These are phyloP conservation scores for Silurus lanzhouensis DNA, from an alignment of 2,797 vertebrate genomes.

Conservation along the genomic window DNA sequence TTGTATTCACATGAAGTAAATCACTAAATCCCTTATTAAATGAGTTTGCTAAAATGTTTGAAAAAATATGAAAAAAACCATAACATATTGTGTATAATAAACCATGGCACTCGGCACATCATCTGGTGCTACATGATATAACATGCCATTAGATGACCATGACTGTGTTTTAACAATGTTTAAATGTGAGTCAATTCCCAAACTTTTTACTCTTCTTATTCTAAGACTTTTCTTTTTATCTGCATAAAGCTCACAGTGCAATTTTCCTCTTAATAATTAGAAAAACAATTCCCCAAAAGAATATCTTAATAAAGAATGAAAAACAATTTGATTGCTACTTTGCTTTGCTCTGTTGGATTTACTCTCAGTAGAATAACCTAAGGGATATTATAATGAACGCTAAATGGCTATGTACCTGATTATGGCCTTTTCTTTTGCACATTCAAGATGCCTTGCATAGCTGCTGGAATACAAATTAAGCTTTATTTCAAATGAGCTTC, in stretches of 20 bases:
- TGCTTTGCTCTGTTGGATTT: conserved; percentile 15
- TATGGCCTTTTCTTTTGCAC: conserved; percentile 25
- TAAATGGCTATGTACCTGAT: conserved; percentile 50
- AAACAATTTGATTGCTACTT: conserved; percentile 18
- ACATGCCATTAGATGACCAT: neutral
- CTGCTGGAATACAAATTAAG: conserved; percentile 35
- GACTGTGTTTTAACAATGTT: neutral
- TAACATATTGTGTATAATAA: neutral
- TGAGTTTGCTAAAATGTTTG: neutral
- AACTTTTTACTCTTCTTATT: neutral
- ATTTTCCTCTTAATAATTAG: neutral
- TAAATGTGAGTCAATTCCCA: neutral
- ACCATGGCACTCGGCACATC: neutral
- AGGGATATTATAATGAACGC: conserved; percentile 38
- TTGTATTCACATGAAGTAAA: neutral
- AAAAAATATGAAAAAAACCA: neutral
- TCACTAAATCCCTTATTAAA: neutral
- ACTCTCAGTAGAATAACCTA: conserved; percentile 41
- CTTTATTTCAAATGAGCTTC: conserved; percentile 45
- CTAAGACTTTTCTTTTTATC: neutral
- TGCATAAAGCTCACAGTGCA: neutral
- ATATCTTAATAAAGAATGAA: conserved; percentile 4
- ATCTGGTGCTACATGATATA: neutral
- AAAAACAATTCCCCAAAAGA: neutral
- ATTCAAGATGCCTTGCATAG: conserved; percentile 5